These are phyloP conservation scores for Spialia ferax DNA, from an alignment of 2,888 invertebrate species.

Conservation along the genomic window DNA sequence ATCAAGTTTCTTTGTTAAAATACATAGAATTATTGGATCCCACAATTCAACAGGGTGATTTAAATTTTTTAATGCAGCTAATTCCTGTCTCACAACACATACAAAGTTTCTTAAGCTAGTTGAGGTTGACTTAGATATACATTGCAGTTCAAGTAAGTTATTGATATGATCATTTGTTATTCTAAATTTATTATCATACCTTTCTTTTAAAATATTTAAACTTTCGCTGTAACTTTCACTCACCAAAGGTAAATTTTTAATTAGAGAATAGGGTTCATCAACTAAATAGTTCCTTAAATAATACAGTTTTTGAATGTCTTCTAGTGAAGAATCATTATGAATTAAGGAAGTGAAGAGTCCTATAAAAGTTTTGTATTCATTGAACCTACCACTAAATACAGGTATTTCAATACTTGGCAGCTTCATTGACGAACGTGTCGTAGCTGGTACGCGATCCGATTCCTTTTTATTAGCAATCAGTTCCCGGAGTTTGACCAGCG, in stretches of 20 bases:
- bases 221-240: background rate
- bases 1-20: background rate
- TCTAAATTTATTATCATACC: background rate
- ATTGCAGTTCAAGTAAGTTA: background rate
- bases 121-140: background rate
- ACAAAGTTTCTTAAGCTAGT: background rate
- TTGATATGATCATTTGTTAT: conserved; percentile 6
- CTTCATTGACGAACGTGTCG: background rate
- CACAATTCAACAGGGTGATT: background rate
- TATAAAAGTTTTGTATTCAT: background rate
- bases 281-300: conserved; percentile 1
- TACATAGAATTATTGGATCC: background rate
- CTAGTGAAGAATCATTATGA: background rate
- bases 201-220: background rate
- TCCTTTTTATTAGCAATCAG: background rate
- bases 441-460: background rate
- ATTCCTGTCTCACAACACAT: background rate
- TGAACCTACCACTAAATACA: background rate
- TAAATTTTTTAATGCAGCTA: background rate
- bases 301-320: background rate
- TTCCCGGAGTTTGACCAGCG: background rate
- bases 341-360: background rate
- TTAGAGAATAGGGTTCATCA: background rate
- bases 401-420: background rate
- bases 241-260: background rate